Conservation (phyloP, 2,113 vertebrate genomes). For the Myrmecobius fasciatus region DNA sequence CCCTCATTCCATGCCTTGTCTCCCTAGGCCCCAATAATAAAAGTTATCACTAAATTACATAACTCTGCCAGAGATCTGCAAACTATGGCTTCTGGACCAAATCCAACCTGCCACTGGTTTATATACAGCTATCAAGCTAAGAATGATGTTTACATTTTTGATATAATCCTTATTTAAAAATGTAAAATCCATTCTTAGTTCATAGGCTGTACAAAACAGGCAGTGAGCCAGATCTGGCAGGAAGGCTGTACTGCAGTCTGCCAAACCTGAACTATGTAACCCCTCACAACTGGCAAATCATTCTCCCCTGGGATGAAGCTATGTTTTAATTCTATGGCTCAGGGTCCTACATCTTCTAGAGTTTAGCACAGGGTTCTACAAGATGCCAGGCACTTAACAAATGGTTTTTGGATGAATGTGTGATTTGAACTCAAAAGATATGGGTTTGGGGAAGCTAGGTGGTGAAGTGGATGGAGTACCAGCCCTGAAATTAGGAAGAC, state of each 20-base stretch:
- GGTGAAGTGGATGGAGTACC: no score
- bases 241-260: not conserved
- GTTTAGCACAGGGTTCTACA: not conserved
- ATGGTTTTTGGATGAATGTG: slow-evolving; percentile 27
- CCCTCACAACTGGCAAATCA: not conserved
- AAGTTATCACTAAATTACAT: not conserved
- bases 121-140: not conserved
- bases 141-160: not conserved
- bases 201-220: not conserved
- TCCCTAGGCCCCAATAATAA: not conserved
- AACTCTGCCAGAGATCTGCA: not conserved
- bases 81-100: not conserved
- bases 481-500: no score
- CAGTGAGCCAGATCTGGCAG: not conserved
- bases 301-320: not conserved
- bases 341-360: not conserved
- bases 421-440: not conserved
- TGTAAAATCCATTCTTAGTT: not conserved
- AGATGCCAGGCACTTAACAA: not conserved
- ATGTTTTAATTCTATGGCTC: not conserved
- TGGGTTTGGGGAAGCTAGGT: no score
- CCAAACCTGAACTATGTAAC: not conserved
- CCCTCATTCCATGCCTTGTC: not conserved
- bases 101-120: not conserved
- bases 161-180: not conserved